Conservation (phyloP, 2,888 invertebrate species). For the Spicauda simplicius region DNA sequence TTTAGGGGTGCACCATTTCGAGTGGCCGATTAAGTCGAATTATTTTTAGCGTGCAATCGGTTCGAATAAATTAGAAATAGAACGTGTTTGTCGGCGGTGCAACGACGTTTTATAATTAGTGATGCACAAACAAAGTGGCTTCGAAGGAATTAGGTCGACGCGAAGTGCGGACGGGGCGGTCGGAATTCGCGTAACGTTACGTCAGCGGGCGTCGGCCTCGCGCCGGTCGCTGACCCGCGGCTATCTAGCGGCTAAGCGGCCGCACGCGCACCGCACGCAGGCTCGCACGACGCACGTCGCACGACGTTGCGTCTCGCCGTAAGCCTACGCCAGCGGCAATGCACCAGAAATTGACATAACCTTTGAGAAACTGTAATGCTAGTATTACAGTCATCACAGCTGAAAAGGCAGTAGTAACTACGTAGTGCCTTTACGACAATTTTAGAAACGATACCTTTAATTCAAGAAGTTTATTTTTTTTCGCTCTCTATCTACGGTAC, state of each 20-base stretch:
- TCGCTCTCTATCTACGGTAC: too few species aligned
- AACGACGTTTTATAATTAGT: conserved; percentile 78
- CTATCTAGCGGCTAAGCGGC: conserved; percentile 73
- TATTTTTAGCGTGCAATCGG: conserved; percentile 55
- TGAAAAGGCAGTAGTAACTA: too few species aligned
- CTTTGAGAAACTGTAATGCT: too few species aligned
- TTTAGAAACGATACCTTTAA: too few species aligned
- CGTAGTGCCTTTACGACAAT: too few species aligned
- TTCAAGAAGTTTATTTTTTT: too few species aligned
- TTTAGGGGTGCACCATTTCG: conserved; percentile 42
- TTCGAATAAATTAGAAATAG: conserved; percentile 69
- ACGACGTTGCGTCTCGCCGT: neutral
- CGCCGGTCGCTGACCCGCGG: conserved; percentile 79
- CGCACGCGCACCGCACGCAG: conserved; percentile 59
- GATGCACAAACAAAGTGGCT: conserved; percentile 81
- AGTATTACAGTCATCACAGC: too few species aligned
- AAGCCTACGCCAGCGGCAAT: too few species aligned
- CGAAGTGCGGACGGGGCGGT: conserved; percentile 56
- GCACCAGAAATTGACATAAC: too few species aligned
- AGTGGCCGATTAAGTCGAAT: conserved; percentile 17
- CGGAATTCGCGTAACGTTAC: conserved; percentile 84
- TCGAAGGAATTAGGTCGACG: conserved; percentile 81
- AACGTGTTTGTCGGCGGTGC: conserved; percentile 69
- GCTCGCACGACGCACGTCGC: conserved; percentile 1
- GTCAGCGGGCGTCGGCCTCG: conserved; percentile 83